These are phyloP conservation scores for Sakesphorus luctuosus DNA, from an alignment of 2,113 vertebrate genomes.

Conservation along the genomic window DNA sequence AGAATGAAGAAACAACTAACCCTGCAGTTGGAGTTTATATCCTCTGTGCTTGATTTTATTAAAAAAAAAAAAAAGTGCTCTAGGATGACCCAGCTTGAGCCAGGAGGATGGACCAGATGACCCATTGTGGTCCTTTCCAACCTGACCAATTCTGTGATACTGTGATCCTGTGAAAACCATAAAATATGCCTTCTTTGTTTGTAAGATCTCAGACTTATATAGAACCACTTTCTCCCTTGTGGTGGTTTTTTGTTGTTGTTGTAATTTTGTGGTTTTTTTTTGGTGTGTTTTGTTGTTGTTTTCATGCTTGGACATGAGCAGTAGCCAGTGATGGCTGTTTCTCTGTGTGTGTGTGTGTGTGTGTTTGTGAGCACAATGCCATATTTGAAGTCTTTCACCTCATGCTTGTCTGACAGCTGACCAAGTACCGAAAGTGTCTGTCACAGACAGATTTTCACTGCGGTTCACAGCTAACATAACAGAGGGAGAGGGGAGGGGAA, in stretches of 20 bases:
- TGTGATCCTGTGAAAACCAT: not conserved
- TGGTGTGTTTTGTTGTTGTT: not conserved
- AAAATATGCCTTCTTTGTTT: not conserved
- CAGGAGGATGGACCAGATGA: not conserved
- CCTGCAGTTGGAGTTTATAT: not conserved
- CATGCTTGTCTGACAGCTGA: conserved; percentile 62
- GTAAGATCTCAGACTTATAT: not conserved
- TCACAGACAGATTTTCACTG: conserved; percentile 69
- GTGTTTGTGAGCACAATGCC: conserved; percentile 34
- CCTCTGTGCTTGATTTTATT: not conserved
- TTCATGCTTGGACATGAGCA: conserved; percentile 13
- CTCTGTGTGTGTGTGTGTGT: not conserved
- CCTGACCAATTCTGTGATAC: not conserved
- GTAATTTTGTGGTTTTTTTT: not conserved
- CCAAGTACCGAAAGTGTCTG: conserved; percentile 61
- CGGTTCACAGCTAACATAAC: conserved; percentile 61
- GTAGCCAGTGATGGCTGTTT: conserved; percentile 32
- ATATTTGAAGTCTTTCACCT: conserved; percentile 75
- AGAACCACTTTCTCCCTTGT: not conserved
- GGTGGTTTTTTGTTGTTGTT: not conserved
- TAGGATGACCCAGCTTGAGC: not conserved
- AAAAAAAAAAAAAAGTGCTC: not conserved
- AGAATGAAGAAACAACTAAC: not conserved
- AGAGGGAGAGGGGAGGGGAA: conserved; percentile 68
- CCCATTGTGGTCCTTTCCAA: not conserved